phyloP scores from a whole-genome alignment of 1,140 invertebrate species.

The Myzus persicae region DNA sequence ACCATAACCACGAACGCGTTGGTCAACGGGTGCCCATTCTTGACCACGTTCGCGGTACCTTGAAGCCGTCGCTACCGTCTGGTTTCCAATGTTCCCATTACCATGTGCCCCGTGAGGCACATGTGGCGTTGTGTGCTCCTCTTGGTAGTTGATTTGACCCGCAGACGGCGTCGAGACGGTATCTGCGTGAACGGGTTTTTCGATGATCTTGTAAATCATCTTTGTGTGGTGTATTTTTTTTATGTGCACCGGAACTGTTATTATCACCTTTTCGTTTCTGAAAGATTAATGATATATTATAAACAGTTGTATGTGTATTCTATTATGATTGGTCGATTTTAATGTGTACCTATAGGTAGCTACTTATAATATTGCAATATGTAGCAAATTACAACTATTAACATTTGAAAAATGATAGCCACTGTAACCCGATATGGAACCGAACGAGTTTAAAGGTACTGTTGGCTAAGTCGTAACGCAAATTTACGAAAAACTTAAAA shows the following conservation, averaged over 20 bases:
- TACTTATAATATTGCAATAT: neutral
- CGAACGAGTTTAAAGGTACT: neutral
- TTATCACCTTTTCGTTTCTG: neutral
- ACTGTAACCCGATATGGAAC: neutral
- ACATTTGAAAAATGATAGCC: neutral
- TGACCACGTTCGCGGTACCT: neutral
- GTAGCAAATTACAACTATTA: neutral
- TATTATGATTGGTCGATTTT: neutral
- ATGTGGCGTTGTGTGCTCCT: neutral
- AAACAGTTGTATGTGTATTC: neutral
- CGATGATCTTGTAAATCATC: constrained; percentile 20
- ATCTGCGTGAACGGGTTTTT: neutral
- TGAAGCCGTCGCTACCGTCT: neutral
- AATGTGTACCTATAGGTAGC: neutral
- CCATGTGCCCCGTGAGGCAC: neutral
- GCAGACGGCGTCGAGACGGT: neutral
- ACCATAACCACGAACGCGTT: neutral
- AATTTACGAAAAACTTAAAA: no score
- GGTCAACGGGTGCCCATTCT: neutral
- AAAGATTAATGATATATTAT: neutral
- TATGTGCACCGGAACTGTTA: neutral
- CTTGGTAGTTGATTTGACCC: neutral
- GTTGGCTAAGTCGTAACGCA: neutral
- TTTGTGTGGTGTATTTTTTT: constrained; percentile 13
- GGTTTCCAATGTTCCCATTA: neutral